Base-by-base conservation (phyloP, 2,888 invertebrate species). In the Aquatica leii region DNA sequence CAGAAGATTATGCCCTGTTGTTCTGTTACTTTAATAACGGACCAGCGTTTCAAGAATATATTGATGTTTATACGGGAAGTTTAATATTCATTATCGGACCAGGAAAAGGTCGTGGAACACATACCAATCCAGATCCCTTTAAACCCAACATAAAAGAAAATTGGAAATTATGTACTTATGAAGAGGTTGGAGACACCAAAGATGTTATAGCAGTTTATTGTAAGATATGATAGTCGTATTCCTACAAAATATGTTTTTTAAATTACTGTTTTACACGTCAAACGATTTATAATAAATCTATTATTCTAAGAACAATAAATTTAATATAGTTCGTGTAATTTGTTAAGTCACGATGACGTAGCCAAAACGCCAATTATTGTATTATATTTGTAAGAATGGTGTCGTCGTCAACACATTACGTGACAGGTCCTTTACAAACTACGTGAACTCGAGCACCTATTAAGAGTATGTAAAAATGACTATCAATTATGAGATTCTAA, bases 11-110 rank as follows among this genome's bases (percentile, higher is more conserved):
- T 59, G 90, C 90, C 0, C 74, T 93, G 54, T 75, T 94, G 50
- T 94, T 94, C 78, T 94, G 93, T 75, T 94, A 94, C 74, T 94
- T 94, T 73, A 94, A 93, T 74, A 87, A 91, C 73, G 84, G 87
- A 5, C 70, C 75, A 0, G 91, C 91, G 17, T 94, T 93, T 78
- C 75, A 83, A 9, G 81, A 88, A 8, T 94, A 94, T 73, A 78
- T 94, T 62, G 77, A 85, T 69, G 77, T 84, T 73, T 91, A 87
- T 77, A 75, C 80, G 20, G 90, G 95, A 24, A 82, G 83, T 35
- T 83, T 88, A 63, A 77, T 95, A 54, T 83, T 94, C 73, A 87
- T 94, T 12, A 89, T 93, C 65, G 94, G 93, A 0, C 93, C 93
- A 0, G 84, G 82, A 1, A 82, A 86, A 17, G 86, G 85, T 3